Evolutionary conservation across 2,113 vertebrate genomes (phyloP).

Genomic region (Equus przewalskii): DNA sequence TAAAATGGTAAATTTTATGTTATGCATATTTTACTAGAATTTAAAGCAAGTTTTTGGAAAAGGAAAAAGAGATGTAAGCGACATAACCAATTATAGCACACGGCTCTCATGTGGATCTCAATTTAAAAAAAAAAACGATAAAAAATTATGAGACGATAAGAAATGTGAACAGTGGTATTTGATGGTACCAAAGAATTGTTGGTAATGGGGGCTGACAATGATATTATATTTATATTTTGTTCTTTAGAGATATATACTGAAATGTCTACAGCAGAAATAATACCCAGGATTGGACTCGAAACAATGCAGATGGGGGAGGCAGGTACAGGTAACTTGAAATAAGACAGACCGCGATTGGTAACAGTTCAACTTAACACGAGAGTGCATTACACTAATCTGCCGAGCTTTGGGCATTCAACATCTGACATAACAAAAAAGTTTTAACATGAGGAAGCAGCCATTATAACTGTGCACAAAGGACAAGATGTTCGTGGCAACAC

Average conservation of each 20-base stretch:
- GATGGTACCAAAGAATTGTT: background rate
- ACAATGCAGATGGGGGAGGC: background rate
- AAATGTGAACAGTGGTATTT: background rate
- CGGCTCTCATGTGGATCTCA: background rate
- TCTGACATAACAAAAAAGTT: background rate
- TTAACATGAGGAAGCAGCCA: background rate
- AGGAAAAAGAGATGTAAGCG: background rate
- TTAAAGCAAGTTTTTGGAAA: background rate
- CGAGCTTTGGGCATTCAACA: no score
- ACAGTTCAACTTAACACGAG: background rate
- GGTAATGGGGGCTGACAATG: background rate
- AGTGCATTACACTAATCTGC: background rate
- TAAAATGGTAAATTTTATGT: background rate
- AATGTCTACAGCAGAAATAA: background rate
- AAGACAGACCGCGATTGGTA: accelerated
- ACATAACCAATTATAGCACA: background rate
- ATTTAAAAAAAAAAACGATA: background rate
- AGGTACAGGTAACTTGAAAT: background rate
- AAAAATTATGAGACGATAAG: background rate
- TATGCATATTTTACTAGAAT: background rate
- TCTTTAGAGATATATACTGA: background rate
- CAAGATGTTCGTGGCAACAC: background rate
- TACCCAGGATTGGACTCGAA: background rate
- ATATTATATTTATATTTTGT: background rate
- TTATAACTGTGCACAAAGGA: background rate